phyloP scores from a whole-genome alignment of 37 sponge, comb jelly and placozoan genomes.

The Sycon ciliatum region DNA sequence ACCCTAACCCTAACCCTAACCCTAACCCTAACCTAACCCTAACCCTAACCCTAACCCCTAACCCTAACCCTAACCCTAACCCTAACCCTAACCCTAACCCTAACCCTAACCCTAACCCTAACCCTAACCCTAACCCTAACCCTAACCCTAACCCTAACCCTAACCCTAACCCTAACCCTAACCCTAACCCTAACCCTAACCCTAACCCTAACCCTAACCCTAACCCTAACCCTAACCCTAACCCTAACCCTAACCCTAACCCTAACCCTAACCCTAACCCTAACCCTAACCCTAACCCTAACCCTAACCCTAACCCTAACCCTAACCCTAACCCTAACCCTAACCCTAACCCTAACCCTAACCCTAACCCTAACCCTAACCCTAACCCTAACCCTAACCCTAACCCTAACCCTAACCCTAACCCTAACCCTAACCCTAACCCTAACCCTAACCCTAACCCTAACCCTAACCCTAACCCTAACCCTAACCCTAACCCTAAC shows the following conservation, averaged over 20 bases:
- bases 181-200: slow-evolving; percentile 5
- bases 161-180: slow-evolving; percentile 3
- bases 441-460: no score
- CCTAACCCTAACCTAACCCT: background rate
- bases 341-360: slow-evolving; percentile 3
- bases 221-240: slow-evolving; percentile 3
- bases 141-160: slow-evolving; percentile 5
- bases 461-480: no score
- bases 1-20: slow-evolving; percentile 5
- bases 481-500: no score
- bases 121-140: slow-evolving; percentile 5
- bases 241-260: slow-evolving; percentile 5
- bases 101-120: slow-evolving; percentile 3
- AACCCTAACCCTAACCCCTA: background rate
- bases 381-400: slow-evolving; percentile 5
- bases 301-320: slow-evolving; percentile 5
- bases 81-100: slow-evolving; percentile 5
- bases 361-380: slow-evolving; percentile 5
- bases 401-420: no score
- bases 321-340: slow-evolving; percentile 5
- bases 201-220: slow-evolving; percentile 5
- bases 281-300: slow-evolving; percentile 3
- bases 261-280: slow-evolving; percentile 5
- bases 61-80: slow-evolving; percentile 5
- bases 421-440: no score